A percentile compares a stretch with the other conserved stretches of the same genome.
These are phyloP conservation scores for Danio choprae DNA, from an alignment of 2,797 vertebrate genomes.

Conservation along the genomic window DNA sequence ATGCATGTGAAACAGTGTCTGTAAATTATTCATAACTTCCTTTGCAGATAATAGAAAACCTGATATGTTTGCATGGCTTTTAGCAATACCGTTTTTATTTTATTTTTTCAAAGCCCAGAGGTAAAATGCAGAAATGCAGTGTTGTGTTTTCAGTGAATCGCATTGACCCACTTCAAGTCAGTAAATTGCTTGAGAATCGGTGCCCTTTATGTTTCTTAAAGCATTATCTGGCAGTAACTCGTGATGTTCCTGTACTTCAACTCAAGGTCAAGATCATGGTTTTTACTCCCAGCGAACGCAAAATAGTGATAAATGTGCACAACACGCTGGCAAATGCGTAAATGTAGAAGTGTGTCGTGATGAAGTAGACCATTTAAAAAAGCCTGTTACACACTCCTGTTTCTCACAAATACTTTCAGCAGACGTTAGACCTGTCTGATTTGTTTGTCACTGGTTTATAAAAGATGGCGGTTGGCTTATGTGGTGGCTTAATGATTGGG, in stretches of 20 bases:
- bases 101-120: not conserved
- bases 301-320: constrained; percentile 4
- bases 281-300: not conserved
- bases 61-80: constrained; percentile 22
- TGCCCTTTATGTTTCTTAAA: not conserved
- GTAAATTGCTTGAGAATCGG: not conserved
- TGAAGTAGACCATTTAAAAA: constrained; percentile 4
- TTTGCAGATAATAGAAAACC: constrained; percentile 28
- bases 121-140: not conserved
- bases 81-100: constrained; percentile 4
- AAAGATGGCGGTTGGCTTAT: constrained; percentile 6
- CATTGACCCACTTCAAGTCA: constrained; percentile 6
- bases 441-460: not conserved
- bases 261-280: not conserved
- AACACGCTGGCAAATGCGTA: constrained; percentile 3
- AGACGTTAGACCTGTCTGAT: not conserved
- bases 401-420: constrained; percentile 8
- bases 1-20: constrained; percentile 25
- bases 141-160: not conserved
- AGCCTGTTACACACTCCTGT: not conserved
- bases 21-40: constrained; percentile 31
- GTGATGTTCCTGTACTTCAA: not conserved
- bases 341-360: not conserved
- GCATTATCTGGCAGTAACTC: not conserved
- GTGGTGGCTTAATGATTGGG: not conserved